Conservation (phyloP, 2,888 invertebrate species). For the Nomada ferruginata region DNA sequence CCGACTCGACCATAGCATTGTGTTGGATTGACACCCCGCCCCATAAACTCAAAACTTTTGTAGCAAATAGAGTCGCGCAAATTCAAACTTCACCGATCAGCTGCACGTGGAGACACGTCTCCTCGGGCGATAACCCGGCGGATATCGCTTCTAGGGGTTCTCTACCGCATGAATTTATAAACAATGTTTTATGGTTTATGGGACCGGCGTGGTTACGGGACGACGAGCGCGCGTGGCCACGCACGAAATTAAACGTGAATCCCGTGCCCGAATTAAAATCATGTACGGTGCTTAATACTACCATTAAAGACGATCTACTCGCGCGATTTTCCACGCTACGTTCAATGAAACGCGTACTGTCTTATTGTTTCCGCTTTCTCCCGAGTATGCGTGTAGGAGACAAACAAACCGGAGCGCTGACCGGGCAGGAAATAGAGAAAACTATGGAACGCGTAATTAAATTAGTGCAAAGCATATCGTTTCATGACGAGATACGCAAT, state of each 20-base stretch:
- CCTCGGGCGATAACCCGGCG: constrained; percentile 16
- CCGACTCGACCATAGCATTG: constrained; percentile 9
- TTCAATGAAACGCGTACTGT: neutral
- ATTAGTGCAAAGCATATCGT: neutral
- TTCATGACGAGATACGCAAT: neutral
- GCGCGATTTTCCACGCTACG: no score
- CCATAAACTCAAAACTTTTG: constrained; percentile 3
- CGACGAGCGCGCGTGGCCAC: neutral
- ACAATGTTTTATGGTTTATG: neutral
- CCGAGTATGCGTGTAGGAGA: no score
- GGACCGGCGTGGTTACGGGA: constrained; percentile 2
- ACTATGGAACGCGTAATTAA: no score
- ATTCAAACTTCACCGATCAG: neutral
- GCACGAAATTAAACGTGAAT: neutral
- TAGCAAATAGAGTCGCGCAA: constrained; percentile 15
- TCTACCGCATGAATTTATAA: neutral
- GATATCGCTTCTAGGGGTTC: constrained; percentile 13
- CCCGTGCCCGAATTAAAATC: neutral
- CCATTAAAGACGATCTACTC: neutral
- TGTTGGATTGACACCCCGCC: constrained; percentile 10
- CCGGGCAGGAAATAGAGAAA: no score
- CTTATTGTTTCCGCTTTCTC: neutral
- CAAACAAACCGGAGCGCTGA: no score
- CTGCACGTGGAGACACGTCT: constrained; percentile 14
- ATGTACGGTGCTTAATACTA: neutral